Conservation (phyloP, 2,888 invertebrate genomes). For the Metellina segmentata region DNA sequence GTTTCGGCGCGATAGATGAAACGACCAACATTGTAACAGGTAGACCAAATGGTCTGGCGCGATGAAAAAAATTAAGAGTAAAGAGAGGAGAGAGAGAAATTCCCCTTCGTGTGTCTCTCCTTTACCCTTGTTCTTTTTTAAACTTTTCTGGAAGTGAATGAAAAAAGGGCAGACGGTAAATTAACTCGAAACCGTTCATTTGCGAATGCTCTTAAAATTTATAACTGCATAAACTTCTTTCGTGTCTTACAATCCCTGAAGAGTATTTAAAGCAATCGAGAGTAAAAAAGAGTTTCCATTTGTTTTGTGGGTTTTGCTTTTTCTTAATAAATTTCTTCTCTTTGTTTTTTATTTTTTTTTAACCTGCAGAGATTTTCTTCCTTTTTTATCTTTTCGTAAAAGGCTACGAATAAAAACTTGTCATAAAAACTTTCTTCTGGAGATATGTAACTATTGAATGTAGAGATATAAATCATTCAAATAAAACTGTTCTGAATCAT, state of each 20-base stretch:
- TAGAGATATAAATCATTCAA: too few relatives aligned
- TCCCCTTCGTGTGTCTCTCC: neutral
- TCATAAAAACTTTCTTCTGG: too few relatives aligned
- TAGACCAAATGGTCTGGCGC: constrained; percentile 44
- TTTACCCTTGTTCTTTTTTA: neutral
- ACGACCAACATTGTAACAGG: constrained; percentile 63
- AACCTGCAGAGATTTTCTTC: too few relatives aligned
- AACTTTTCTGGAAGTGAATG: neutral
- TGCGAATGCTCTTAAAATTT: neutral
- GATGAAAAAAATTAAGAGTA: constrained; percentile 8
- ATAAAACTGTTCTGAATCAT: too few relatives aligned
- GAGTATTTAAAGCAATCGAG: too few relatives aligned
- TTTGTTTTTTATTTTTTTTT: too few relatives aligned
- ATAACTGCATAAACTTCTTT: neutral
- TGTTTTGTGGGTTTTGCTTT: too few relatives aligned
- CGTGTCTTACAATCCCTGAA: neutral
- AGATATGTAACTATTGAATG: too few relatives aligned
- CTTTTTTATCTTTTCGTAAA: too few relatives aligned
- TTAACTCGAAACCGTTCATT: neutral
- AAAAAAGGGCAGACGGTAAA: neutral
- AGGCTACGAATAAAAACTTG: too few relatives aligned
- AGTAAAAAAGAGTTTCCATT: too few relatives aligned
- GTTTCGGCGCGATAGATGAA: constrained; percentile 36
- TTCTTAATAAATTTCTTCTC: too few relatives aligned
- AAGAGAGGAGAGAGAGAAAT: neutral